These are phyloP conservation scores for Euphysa ruthae DNA, from an alignment of 30 jellyfish, hydroid and myxozoan species.

Conservation along the genomic window DNA sequence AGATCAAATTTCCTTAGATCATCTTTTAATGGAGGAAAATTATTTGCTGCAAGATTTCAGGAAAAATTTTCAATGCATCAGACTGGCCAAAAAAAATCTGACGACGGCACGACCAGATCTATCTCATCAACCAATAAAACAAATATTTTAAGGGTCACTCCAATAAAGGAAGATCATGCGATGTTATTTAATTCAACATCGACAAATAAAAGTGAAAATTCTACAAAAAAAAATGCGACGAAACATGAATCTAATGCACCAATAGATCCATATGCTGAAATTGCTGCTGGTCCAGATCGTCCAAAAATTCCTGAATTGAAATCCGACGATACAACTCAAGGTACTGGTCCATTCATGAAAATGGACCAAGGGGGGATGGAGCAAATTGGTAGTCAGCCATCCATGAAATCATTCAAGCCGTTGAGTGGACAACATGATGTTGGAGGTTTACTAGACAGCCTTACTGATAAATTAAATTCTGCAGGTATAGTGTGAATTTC, in stretches of 20 bases:
- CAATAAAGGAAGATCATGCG: not conserved
- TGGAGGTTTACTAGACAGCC: conserved; percentile 86
- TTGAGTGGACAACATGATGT: conserved; percentile 70
- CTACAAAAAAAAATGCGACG: conserved; percentile 33
- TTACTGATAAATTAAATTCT: conserved; percentile 71
- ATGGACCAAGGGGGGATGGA: conserved; percentile 5
- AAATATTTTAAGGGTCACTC: not conserved
- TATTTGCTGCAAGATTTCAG: too few species aligned
- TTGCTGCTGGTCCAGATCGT: conserved; percentile 95
- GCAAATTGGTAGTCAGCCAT: not conserved
- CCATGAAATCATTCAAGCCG: conserved; percentile 6
- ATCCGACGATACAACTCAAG: conserved; percentile 32
- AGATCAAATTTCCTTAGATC: not conserved
- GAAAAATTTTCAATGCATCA: not conserved
- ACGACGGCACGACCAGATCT: not conserved
- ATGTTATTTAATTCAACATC: not conserved
- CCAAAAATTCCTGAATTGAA: conserved; percentile 89
- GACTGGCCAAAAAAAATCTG: not conserved
- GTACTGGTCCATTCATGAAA: conserved; percentile 13
- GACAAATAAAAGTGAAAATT: conserved; percentile 5
- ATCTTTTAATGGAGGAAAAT: not conserved
- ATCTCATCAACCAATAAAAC: not conserved
- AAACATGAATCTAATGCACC: conserved; percentile 10
- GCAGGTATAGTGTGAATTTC: conserved; percentile 43
- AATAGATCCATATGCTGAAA: conserved; percentile 92